Conservation (phyloP, 2,888 invertebrate genomes). For the Harpagoxenus sublaevis region DNA sequence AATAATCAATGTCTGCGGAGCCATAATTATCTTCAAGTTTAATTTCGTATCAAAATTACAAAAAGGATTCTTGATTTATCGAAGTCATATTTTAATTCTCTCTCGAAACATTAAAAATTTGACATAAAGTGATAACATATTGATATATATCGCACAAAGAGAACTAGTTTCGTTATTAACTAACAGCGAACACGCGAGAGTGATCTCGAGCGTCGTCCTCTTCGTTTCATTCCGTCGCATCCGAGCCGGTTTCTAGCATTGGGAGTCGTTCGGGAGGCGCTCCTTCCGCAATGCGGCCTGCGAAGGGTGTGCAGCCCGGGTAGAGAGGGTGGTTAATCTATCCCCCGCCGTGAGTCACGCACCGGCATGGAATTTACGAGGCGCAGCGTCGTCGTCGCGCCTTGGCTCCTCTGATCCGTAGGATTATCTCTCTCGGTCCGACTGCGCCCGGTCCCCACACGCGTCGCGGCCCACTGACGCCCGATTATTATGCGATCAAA, state of each 20-base stretch:
- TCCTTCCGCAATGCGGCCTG: constrained; percentile 63
- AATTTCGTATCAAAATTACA: not conserved
- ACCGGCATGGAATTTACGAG: constrained; percentile 80
- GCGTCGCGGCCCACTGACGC: constrained; percentile 37
- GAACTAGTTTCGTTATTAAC: not conserved
- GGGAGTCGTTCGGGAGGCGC: constrained; percentile 15
- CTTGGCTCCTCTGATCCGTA: constrained; percentile 78
- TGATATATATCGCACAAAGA: not conserved
- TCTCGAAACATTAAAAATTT: not conserved
- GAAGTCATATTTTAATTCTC: not conserved
- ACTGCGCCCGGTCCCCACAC: constrained; percentile 47
- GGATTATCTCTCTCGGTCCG: constrained; percentile 79
- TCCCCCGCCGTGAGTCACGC: constrained; percentile 77
- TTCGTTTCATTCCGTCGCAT: constrained; percentile 73
- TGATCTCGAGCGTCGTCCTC: not conserved
- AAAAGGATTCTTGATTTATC: not conserved
- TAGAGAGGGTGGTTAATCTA: constrained; percentile 71
- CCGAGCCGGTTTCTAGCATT: constrained; percentile 69
- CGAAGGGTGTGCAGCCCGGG: constrained; percentile 16
- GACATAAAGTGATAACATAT: not conserved
- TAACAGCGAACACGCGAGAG: not conserved
- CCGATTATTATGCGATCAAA: constrained; percentile 77
- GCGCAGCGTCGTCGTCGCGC: constrained; percentile 67
- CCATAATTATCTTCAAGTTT: too few relatives aligned
- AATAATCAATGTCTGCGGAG: too few relatives aligned